These are phyloP conservation scores for Hephaestus fuliginosus DNA, from an alignment of 2,797 vertebrate species.

Conservation along the genomic window DNA sequence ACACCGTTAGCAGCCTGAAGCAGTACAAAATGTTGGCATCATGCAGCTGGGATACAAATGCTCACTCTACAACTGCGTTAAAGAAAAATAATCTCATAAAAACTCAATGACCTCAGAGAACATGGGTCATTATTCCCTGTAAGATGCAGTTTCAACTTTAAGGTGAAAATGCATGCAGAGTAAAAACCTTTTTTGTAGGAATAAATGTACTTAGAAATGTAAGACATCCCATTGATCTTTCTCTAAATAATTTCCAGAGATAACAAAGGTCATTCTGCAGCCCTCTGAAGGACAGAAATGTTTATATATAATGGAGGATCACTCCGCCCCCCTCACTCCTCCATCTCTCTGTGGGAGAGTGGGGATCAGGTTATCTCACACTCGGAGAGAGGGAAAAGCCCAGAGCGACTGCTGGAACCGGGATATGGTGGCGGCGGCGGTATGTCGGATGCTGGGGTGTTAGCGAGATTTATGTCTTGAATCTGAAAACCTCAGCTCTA, in stretches of 20 bases:
- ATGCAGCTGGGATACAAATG: constrained; percentile 12
- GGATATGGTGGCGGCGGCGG: constrained; percentile 32
- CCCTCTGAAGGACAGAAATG: not conserved
- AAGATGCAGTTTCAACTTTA: not conserved
- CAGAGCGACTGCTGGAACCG: constrained; percentile 56
- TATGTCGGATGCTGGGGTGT: constrained; percentile 43
- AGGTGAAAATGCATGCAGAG: not conserved
- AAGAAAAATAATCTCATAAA: not conserved
- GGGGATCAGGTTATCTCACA: constrained; percentile 75
- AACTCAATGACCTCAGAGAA: not conserved
- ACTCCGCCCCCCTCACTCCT: constrained; percentile 3
- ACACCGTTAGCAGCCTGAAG: constrained; percentile 11
- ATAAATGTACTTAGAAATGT: not conserved
- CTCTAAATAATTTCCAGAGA: not conserved
- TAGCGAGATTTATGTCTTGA: constrained; percentile 57
- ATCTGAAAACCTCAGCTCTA: constrained; percentile 46
- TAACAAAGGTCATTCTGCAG: not conserved
- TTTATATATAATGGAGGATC: not conserved
- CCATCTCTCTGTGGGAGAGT: constrained; percentile 61
- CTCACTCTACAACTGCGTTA: constrained; percentile 15
- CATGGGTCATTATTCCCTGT: constrained; percentile 28
- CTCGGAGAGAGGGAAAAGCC: constrained; percentile 55
- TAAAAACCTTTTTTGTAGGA: not conserved
- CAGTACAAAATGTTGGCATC: constrained; percentile 3
- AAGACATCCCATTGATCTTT: not conserved